Conservation (phyloP, 2,888 invertebrate genomes). For the Oscheius sp. region DNA sequence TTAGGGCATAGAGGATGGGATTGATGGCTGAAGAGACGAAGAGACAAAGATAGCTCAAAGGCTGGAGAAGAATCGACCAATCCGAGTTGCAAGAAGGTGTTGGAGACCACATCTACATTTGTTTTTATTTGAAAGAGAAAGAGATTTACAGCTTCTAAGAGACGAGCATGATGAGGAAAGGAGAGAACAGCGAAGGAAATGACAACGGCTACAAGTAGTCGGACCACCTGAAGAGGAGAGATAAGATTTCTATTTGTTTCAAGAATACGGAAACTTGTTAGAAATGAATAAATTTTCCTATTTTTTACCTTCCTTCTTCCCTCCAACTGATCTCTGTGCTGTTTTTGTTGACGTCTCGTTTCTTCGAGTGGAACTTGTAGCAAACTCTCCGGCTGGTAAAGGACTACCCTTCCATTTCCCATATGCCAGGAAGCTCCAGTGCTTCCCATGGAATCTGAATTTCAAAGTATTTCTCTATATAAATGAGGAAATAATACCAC, state of each 20-base stretch:
- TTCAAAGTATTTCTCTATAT: not conserved
- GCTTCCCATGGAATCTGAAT: slow-evolving; percentile 41
- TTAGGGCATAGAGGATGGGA: slow-evolving; percentile 66
- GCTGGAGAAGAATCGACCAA: slow-evolving; percentile 59
- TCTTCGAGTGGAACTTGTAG: slow-evolving; percentile 40
- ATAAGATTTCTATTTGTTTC: not conserved
- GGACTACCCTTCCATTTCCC: slow-evolving; percentile 46
- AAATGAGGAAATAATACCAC: slow-evolving; percentile 18
- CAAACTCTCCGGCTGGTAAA: slow-evolving; percentile 49
- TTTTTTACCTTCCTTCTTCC: slow-evolving; percentile 51
- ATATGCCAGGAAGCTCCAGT: slow-evolving; percentile 46
- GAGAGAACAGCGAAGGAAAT: slow-evolving; percentile 88
- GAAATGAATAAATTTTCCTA: too few species aligned
- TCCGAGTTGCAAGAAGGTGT: slow-evolving; percentile 49
- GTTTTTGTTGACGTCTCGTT: slow-evolving; percentile 32
- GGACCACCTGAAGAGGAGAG: slow-evolving; percentile 74
- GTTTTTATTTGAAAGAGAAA: not conserved
- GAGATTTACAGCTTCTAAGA: slow-evolving; percentile 32
- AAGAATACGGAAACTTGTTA: slow-evolving; percentile 12
- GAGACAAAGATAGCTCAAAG: slow-evolving; percentile 59
- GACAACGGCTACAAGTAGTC: slow-evolving; percentile 87
- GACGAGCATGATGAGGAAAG: slow-evolving; percentile 84
- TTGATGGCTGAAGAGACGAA: slow-evolving; percentile 65
- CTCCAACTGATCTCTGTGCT: slow-evolving; percentile 39
- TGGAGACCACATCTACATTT: slow-evolving; percentile 52